Evolutionary conservation across 1,140 invertebrate genomes (phyloP), one percentile per base, ranked within the genome.

Genomic region (Papilio helenus): DNA sequence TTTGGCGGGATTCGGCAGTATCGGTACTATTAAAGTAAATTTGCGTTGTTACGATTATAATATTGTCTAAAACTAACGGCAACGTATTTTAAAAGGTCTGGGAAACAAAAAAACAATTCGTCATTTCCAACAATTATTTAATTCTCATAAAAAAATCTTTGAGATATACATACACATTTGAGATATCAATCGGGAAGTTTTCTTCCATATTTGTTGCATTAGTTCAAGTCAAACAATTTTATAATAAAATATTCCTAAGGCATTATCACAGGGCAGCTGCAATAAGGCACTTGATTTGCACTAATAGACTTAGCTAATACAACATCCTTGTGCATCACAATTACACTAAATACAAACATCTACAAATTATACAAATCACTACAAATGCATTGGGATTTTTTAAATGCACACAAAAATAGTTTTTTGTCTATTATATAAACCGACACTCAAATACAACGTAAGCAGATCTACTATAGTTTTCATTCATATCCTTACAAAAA

Each of bases 271-370:
- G 87, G 83, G 81, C 82, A 80, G 85, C 83, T 71, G 82, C 68
- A 79, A 83, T 86, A 87, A 86, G 85, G 82, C 86, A 85, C 81
- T 84, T 83, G 4, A 80, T 83, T 86, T 84, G 58, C 44, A 79
- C 42, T 44, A 74, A 49, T 20, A 72, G 39, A 44, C 61, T 68
- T 61, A 61, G 23, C 23, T 61, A 29, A 68, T 68, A 68, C 61
- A 61, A 61, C 58, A 68, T 68, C 23, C 3, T 34, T 68, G 61
- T 68, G 29, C 61, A 29, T 16, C 26, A 1, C 61, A 68, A 29
- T 34, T 68, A 68, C 61, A 29, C 61, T 68, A 68, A 16, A 68
- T 29, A 68, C 61, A 68, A 29, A 68, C 61, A 68, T 68, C 58
- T 61, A 68, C 23, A 16, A 29, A 68, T 16, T 68, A 68, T 68